Evolutionary conservation across 1,140 invertebrate genomes (phyloP), one percentile per base, ranked within the genome.

Genomic region (Bombus breviceps): DNA sequence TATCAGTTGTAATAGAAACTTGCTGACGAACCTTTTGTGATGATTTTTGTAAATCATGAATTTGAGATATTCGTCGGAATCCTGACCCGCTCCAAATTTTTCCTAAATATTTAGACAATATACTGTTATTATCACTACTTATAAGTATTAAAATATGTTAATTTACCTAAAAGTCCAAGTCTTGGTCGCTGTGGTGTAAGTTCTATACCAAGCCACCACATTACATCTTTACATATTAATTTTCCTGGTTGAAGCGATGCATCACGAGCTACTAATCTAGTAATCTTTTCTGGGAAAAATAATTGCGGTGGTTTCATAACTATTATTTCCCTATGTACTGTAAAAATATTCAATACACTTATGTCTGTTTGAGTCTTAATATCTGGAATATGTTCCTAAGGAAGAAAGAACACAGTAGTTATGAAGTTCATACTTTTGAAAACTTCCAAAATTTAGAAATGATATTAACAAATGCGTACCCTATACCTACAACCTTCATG

Each of bases 161-260:
- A 94, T 59, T 93, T 95, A 86, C 96, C 96, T 39, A 97, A 93
- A n/a, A 97, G 92, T 4, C 97, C 97, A 18, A 97, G 93, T 64
- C 96, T 96, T 32, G 95, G 95, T 68, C 96, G 94, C 10, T 96
- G 95, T 9, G 97, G 96, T 25, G 96, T 94, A 68, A 97, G 94
- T 93, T 97, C 96, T 62, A 97, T 96, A 3, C 97, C 97, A 82
- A 97, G 96, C 97, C 97, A 97, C 97, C 96, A 97, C 94, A 96
- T 97, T 37, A 95, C 93, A 90, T 97, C 96, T 91, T 96, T 96
- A 86, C 96, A 96, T 32, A 95, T 94, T 28, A 97, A 93, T 89
- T 96, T 96, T 68, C 94, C 95, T 22, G 92, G 76, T 32, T 92
- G 92, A 53, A 94, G 81, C 39, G 82, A 90, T 22, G 91, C 77